Conservation (phyloP, 2,113 vertebrate species). For the Archocentrus centrarchus region DNA sequence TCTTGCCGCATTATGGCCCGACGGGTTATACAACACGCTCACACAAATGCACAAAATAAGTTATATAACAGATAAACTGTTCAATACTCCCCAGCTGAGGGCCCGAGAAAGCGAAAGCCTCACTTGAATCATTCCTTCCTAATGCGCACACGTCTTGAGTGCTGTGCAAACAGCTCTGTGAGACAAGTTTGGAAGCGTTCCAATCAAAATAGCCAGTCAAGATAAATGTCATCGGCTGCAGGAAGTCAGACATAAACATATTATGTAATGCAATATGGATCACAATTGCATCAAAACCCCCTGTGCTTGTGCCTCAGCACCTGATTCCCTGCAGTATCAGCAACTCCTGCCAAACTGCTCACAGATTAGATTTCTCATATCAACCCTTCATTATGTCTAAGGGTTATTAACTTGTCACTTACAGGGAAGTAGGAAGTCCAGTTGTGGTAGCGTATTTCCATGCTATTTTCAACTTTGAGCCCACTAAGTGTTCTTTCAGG, state of each 20-base stretch:
- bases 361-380: not conserved
- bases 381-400: not conserved
- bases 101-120: slow-evolving; percentile 17
- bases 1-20: not conserved
- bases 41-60: slow-evolving; percentile 34
- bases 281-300: not conserved
- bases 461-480: not conserved
- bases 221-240: slow-evolving; percentile 7
- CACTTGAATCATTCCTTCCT: not conserved
- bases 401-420: not conserved
- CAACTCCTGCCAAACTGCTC: not conserved
- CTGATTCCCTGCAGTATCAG: not conserved
- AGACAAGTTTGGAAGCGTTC: not conserved
- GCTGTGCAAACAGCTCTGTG: slow-evolving; percentile 12
- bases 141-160: not conserved
- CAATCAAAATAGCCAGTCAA: slow-evolving; percentile 20
- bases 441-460: not conserved
- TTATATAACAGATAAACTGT: slow-evolving; percentile 61
- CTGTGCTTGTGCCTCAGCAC: not conserved
- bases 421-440: not conserved
- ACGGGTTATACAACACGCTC: slow-evolving; percentile 46
- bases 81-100: slow-evolving; percentile 12
- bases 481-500: not conserved
- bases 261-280: slow-evolving; percentile 3
- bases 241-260: not conserved